Percentiles rank a stretch among this genome's conserved stretches.
Conservation (phyloP, 1,140 invertebrate genomes). For the Matsumurasca onukii region DNA sequence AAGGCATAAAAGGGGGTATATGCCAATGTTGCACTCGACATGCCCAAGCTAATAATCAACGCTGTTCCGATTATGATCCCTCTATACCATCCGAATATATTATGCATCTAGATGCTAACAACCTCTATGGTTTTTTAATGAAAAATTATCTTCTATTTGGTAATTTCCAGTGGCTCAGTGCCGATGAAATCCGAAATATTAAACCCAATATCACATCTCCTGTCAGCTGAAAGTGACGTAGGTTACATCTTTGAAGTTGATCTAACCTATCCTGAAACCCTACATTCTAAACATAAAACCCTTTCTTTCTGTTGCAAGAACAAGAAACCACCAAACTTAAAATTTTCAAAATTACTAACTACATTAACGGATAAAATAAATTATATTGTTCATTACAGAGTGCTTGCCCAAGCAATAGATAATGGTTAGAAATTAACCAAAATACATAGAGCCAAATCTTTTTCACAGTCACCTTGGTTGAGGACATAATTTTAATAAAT, state of each 20-base stretch:
- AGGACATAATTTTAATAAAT: too few species aligned
- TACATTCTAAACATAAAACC: not conserved
- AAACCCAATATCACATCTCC: too few species aligned
- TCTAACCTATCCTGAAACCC: not conserved
- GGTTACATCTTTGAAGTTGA: not conserved
- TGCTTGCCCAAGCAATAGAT: not conserved
- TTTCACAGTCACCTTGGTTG: constrained; percentile 44
- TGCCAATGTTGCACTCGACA: not conserved
- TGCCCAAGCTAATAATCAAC: too few species aligned
- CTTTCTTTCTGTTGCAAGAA: not conserved
- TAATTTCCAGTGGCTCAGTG: not conserved
- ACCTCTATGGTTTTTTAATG: not conserved
- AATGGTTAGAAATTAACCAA: not conserved
- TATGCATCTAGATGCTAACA: not conserved
- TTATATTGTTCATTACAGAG: not conserved
- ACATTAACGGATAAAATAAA: not conserved
- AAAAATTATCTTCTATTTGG: not conserved
- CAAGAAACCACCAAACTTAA: not conserved
- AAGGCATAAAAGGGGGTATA: not conserved
- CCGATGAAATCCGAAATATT: not conserved
- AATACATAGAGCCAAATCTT: constrained; percentile 40
- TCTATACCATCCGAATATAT: too few species aligned
- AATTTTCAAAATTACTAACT: not conserved
- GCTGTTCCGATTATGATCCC: too few species aligned
- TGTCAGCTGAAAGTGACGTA: too few species aligned